phyloP scores from a whole-genome alignment of 1,140 invertebrate species.

The Anastrepha obliqua region DNA sequence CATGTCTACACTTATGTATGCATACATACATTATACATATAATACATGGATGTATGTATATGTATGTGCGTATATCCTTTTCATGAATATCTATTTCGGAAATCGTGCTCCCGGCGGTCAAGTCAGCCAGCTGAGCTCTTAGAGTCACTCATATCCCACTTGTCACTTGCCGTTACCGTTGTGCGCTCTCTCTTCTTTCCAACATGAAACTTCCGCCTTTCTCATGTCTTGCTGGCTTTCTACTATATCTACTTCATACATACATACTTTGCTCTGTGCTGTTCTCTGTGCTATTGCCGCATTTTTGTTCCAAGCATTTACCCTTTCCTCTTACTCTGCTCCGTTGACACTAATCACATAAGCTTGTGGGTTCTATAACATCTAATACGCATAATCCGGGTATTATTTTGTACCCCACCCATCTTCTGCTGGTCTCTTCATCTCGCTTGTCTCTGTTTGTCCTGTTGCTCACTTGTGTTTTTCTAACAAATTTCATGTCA shows the following conservation, averaged over 20 bases:
- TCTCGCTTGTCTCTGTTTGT: neutral
- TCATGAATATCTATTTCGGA: neutral
- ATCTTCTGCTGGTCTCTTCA: neutral
- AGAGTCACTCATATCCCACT: neutral
- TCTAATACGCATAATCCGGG: slow-evolving; percentile 43
- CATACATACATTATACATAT: no score
- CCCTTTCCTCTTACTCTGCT: neutral
- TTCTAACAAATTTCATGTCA: slow-evolving; percentile 17
- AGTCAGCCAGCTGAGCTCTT: slow-evolving; percentile 16
- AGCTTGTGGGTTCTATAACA: slow-evolving; percentile 47
- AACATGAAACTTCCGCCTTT: neutral
- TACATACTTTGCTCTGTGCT: neutral
- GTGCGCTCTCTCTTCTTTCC: neutral
- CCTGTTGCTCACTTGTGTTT: slow-evolving; percentile 14
- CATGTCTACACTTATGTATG: no score
- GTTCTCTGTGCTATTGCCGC: neutral
- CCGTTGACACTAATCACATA: slow-evolving; percentile 37
- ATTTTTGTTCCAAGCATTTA: slow-evolving; percentile 26
- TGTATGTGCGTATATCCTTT: neutral
- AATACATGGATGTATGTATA: neutral
- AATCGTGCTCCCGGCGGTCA: neutral
- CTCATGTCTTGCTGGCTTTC: neutral
- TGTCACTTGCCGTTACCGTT: neutral
- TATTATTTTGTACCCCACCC: neutral
- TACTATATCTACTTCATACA: no score